Evolutionary conservation across 2,113 vertebrate species (phyloP).

Genomic region (Cricetomys ansorgei): DNA sequence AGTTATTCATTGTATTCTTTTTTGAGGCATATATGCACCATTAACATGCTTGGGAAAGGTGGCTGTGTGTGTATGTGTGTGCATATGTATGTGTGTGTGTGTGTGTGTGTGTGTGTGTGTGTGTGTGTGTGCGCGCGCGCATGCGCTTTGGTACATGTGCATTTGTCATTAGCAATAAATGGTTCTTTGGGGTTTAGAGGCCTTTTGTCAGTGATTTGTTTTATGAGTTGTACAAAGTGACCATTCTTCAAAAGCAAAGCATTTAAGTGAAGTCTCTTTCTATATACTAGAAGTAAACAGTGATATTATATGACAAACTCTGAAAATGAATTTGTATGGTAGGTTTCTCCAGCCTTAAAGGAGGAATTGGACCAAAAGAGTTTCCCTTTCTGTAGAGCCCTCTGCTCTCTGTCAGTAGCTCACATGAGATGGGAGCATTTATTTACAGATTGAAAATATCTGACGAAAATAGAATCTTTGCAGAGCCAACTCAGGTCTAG

Average conservation of each 20-base stretch:
- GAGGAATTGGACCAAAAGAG: not conserved
- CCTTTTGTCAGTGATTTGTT: slow-evolving; percentile 77
- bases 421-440: not conserved
- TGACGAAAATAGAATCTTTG: slow-evolving; percentile 57
- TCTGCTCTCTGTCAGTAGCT: not conserved
- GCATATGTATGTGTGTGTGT: not conserved
- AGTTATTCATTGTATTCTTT: not conserved
- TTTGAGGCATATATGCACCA: slow-evolving; percentile 34
- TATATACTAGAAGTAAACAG: slow-evolving; percentile 75
- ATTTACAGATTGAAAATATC: slow-evolving; percentile 64
- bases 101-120: not conserved
- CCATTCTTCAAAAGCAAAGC: slow-evolving; percentile 80
- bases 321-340: slow-evolving; percentile 67
- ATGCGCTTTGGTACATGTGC: not conserved
- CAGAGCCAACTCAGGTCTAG: slow-evolving; percentile 49
- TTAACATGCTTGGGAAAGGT: not conserved
- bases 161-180: slow-evolving; percentile 77
- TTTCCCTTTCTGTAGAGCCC: not conserved
- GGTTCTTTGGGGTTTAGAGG: slow-evolving; percentile 65
- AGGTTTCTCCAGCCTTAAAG: slow-evolving; percentile 71
- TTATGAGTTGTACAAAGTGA: slow-evolving; percentile 78
- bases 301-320: slow-evolving; percentile 58
- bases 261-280: slow-evolving; percentile 81
- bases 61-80: not conserved
- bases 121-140: not conserved